Evolutionary conservation across 2,888 invertebrate genomes (phyloP), one percentile per base, ranked within the genome.

Genomic region (Apotomis turbidana): DNA sequence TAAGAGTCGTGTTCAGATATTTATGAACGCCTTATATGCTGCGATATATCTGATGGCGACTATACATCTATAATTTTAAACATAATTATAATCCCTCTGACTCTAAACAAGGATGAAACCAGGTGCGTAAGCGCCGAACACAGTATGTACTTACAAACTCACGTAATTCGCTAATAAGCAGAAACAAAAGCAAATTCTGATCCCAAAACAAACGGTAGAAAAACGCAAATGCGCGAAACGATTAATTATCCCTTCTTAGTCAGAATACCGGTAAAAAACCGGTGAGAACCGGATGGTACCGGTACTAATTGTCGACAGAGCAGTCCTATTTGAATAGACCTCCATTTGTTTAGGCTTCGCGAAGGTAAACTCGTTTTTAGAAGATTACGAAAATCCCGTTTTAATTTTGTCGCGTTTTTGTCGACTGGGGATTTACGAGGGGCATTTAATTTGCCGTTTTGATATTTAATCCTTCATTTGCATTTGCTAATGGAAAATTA

Each of bases 141-240:
- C 49, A 9, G 10, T 49, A 49, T 49, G 10, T 49, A 49, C 49
- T 49, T 10, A 49, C 8, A 49, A 9, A 49, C 49, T 49, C 41
- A 10, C 49, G 49, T 49, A 13, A 36, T 4, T n/a, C n/a, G 12
- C n/a, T 15, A 63, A 51, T 51, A 66, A 60, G 52, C 61, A 55
- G 4, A 55, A 69, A 61, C 44, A 68, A 68, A 62, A 54, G 41
- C 60, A 46, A 71, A 61, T 41, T 44, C 51, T 36, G 51, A 61
- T 57, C 67, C 51, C n/a, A 36, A 61, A 52, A 67, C 67, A 68
- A 71, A 71, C 62, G 76, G 76, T 68, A 76, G 76, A 76, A 74
- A 76, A 77, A 81, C 81, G 85, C 78, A 83, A 87, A 87, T 84
- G 80, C 84, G 80, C 77, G 79, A 77, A 78, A 84, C 82, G 84